These are phyloP conservation scores for Neomorphus geoffroyi DNA, from an alignment of 2,797 vertebrate species.

Conservation along the genomic window DNA sequence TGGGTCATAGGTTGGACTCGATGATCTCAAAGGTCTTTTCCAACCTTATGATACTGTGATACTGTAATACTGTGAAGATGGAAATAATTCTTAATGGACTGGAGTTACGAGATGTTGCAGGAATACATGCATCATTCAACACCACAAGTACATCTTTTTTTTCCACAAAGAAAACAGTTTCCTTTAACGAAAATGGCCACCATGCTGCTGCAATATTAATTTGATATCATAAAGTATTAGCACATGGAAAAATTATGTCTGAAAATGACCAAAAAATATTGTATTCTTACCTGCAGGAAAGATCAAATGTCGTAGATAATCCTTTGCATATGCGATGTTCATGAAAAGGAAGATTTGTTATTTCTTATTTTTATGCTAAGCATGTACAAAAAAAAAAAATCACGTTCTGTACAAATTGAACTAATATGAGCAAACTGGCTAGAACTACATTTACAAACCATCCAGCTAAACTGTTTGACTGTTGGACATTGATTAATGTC, in stretches of 20 bases:
- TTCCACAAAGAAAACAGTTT: neutral
- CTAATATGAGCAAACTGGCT: neutral
- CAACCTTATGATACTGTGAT: no score
- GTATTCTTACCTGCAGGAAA: neutral
- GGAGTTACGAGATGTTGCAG: slow-evolving; percentile 21
- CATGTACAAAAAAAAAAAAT: neutral
- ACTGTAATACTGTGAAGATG: no score
- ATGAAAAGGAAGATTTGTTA: neutral
- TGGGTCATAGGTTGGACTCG: no score
- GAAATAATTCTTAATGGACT: slow-evolving; percentile 56
- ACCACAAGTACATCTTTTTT: neutral
- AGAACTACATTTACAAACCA: neutral
- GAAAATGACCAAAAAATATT: neutral
- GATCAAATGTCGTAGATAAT: neutral
- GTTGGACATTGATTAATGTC: neutral
- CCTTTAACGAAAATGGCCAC: slow-evolving; percentile 53
- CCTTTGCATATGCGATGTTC: neutral
- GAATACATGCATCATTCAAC: neutral
- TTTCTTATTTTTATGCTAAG: neutral
- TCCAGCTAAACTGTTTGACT: neutral
- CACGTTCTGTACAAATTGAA: neutral
- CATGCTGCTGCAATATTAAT: neutral
- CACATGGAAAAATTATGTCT: neutral
- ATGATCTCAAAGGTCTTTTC: no score
- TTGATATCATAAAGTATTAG: neutral